Conservation (phyloP, 2,113 vertebrate species). For the Misgurnus anguillicaudatus region DNA sequence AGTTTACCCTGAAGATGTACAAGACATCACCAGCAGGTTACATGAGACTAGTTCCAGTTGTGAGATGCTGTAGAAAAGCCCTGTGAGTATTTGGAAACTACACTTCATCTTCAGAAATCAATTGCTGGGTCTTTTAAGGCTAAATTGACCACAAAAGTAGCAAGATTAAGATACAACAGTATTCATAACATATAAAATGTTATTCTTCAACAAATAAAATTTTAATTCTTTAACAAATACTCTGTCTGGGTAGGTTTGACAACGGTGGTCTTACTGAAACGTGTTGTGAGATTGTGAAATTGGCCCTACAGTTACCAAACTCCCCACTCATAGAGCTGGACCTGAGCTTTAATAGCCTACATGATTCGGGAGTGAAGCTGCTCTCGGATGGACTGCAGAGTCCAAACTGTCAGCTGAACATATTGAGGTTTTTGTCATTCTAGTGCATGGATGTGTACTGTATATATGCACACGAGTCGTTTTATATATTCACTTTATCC, state of each 20-base stretch:
- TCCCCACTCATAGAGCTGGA: not conserved
- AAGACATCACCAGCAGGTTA: constrained; percentile 53
- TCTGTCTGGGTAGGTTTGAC: not conserved
- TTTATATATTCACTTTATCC: too few relatives aligned
- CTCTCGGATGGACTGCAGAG: too few relatives aligned
- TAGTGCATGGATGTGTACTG: too few relatives aligned
- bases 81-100: constrained; percentile 44
- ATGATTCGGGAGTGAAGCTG: too few relatives aligned
- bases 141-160: too few relatives aligned
- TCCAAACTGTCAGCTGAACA: too few relatives aligned
- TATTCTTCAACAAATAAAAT: not conserved
- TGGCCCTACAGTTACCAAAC: not conserved
- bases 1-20: constrained; percentile 59
- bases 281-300: not conserved
- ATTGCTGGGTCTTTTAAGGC: too few relatives aligned
- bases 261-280: not conserved
- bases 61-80: constrained; percentile 58
- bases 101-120: too few relatives aligned
- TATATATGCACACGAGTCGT: too few relatives aligned
- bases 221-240: not conserved
- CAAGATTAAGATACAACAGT: not conserved
- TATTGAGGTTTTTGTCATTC: too few relatives aligned
- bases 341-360: too few relatives aligned
- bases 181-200: too few relatives aligned
- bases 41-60: constrained; percentile 58